A percentile compares a stretch with the other conserved stretches of the same genome.
These are phyloP conservation scores for Thunnus albacares DNA, from an alignment of 2,797 vertebrate genomes.

Conservation along the genomic window DNA sequence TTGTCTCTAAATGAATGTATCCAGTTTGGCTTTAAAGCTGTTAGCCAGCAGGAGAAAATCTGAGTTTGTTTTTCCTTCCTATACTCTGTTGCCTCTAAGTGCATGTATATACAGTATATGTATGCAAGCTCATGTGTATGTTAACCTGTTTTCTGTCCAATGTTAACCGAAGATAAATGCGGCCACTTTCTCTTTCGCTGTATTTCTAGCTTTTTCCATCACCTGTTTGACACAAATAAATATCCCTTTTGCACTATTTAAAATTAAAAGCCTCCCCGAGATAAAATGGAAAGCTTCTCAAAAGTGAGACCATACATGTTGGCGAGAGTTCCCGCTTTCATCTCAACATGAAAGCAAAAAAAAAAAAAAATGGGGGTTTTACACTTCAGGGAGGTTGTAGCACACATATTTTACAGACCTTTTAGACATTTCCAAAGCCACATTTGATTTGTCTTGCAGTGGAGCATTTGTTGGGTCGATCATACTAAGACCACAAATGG, in stretches of 20 bases:
- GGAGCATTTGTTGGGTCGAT: constrained; percentile 67
- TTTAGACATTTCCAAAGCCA: constrained; percentile 66
- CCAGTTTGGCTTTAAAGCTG: constrained; percentile 36
- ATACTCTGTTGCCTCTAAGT: constrained; percentile 2
- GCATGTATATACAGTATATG: too few relatives aligned
- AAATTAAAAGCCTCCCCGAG: constrained; percentile 44
- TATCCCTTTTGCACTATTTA: constrained; percentile 13
- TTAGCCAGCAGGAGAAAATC: constrained; percentile 25
- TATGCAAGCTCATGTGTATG: not conserved
- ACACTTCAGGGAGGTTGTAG: constrained; percentile 48
- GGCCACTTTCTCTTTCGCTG: not conserved
- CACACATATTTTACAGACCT: constrained; percentile 61
- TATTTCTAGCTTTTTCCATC: constrained; percentile 19
- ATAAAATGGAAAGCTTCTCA: constrained; percentile 30
- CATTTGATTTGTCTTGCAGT: constrained; percentile 55
- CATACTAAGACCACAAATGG: constrained; percentile 58
- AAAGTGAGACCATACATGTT: constrained; percentile 13
- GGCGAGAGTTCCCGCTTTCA: constrained; percentile 51
- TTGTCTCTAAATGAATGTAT: constrained; percentile 44
- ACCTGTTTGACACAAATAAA: constrained; percentile 28
- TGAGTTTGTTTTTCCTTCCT: constrained; percentile 8
- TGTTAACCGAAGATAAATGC: constrained; percentile 1
- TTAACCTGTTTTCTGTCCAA: constrained; percentile 22
- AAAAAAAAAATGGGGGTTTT: constrained; percentile 38
- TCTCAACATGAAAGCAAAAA: constrained; percentile 64